These are phyloP conservation scores for Aphrophora alni DNA, from an alignment of 2,888 invertebrate species.

Conservation along the genomic window DNA sequence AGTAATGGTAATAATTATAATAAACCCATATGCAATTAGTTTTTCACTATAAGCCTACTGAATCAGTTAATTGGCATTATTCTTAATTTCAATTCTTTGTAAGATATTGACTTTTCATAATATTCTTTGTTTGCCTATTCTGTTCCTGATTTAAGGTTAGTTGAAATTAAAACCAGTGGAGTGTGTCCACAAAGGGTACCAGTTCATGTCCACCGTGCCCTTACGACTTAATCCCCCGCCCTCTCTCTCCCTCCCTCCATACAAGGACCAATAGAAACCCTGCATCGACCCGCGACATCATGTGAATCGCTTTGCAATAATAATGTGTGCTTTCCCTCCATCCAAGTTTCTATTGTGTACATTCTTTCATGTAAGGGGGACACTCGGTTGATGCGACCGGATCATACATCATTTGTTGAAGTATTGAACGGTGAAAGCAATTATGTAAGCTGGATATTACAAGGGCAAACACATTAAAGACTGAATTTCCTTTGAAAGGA, in stretches of 20 bases:
- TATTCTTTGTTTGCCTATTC: not conserved
- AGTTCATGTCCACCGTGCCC: not conserved
- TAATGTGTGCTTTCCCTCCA: not conserved
- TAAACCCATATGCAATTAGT: too few species aligned
- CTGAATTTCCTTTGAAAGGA: too few species aligned
- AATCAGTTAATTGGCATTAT: too few species aligned
- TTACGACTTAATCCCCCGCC: not conserved
- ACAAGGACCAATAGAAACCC: not conserved
- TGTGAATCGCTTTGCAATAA: not conserved
- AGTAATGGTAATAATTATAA: too few species aligned
- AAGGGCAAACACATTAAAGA: too few species aligned
- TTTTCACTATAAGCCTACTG: too few species aligned
- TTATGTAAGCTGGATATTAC: not conserved
- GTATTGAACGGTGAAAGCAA: not conserved
- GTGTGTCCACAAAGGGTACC: not conserved
- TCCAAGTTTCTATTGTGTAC: not conserved
- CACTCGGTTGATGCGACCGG: not conserved
- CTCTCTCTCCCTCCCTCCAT: not conserved
- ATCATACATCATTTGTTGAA: not conserved
- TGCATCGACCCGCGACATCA: not conserved
- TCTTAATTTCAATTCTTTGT: too few species aligned
- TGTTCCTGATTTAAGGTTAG: not conserved
- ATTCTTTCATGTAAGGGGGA: not conserved
- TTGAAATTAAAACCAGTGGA: not conserved
- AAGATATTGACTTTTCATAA: too few species aligned